Conservation (phyloP, 2,888 invertebrate species). For the Lathronympha strigana region DNA sequence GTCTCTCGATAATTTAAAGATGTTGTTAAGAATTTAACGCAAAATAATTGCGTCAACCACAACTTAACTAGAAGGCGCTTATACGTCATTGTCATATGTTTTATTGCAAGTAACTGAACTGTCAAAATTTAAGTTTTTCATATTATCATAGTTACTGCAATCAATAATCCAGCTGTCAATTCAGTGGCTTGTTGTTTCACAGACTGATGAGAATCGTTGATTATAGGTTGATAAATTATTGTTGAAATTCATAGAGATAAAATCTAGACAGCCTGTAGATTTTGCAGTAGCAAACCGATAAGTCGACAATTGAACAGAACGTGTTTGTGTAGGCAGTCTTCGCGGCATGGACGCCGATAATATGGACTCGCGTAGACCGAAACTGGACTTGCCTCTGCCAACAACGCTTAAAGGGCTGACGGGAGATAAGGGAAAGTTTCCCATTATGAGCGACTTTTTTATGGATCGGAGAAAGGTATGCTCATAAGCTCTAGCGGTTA, state of each 20-base stretch:
- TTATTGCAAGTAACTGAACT: no score
- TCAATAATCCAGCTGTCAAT: no score
- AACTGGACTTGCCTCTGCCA: slow-evolving; percentile 74
- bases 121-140: no score
- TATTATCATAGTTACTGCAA: no score
- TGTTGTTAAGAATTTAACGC: no score
- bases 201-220: neutral
- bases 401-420: slow-evolving; percentile 65
- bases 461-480: slow-evolving; percentile 67
- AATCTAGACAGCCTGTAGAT: slow-evolving; percentile 14
- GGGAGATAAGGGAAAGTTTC: slow-evolving; percentile 67
- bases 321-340: slow-evolving; percentile 58
- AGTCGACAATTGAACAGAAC: neutral
- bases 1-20: no score
- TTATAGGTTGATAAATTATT: neutral
- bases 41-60: no score
- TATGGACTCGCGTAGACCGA: slow-evolving; percentile 69
- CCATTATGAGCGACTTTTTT: slow-evolving; percentile 83
- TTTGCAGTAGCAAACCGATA: slow-evolving; percentile 8
- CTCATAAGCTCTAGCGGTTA: neutral
- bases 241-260: neutral
- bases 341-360: slow-evolving; percentile 67
- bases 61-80: no score
- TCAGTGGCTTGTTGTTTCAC: neutral
- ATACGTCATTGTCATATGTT: no score